These are phyloP conservation scores for Amphiura filiformis DNA, from an alignment of 35 echinoderm and acorn worm species.

Conservation along the genomic window DNA sequence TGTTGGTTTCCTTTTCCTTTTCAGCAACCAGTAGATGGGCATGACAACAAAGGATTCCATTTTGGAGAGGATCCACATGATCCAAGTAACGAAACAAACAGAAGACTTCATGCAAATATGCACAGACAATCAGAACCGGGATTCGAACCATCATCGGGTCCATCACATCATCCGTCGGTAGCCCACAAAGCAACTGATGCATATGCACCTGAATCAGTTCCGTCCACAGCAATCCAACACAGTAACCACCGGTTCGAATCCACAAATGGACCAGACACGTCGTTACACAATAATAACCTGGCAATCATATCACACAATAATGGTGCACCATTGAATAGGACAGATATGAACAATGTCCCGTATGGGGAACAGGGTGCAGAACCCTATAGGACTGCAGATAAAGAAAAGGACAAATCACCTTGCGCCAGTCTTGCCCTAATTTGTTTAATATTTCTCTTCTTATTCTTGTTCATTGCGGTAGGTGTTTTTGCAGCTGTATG, in stretches of 20 bases:
- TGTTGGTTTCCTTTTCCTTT: too few relatives aligned
- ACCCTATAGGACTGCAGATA: background rate
- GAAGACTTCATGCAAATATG: background rate
- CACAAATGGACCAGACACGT: background rate
- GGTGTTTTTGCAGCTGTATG: background rate
- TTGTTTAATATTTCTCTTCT: background rate
- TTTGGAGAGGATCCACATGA: background rate
- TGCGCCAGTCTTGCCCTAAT: background rate
- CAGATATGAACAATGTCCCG: background rate
- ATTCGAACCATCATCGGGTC: background rate
- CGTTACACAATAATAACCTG: background rate
- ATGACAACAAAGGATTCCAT: background rate
- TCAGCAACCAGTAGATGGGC: background rate
- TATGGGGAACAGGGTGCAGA: background rate
- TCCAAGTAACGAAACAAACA: background rate
- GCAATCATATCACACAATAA: background rate
- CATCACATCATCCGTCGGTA: background rate
- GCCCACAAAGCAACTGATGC: background rate
- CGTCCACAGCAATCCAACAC: background rate
- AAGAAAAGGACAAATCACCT: background rate
- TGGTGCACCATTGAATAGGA: background rate
- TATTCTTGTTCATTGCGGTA: background rate
- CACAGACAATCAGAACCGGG: background rate
- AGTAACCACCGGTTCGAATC: background rate
- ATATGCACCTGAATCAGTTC: background rate